phyloP scores from a whole-genome alignment of 1,140 invertebrate genomes.

The Dreissena polymorpha region DNA sequence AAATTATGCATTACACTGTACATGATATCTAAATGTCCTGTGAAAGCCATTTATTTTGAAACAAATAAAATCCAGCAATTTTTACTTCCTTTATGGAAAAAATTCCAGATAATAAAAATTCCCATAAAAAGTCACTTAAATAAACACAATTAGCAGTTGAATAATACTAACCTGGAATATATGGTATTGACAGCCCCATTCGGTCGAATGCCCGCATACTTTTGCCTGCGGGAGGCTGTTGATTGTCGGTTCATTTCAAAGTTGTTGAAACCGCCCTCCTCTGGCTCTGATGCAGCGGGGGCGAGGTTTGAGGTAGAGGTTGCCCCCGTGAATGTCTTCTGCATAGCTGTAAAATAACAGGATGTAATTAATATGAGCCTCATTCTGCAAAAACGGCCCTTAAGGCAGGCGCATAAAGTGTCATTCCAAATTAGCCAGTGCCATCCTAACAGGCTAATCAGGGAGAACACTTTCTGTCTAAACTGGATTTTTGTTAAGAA shows the following conservation, averaged over 20 bases:
- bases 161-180: constrained; percentile 73
- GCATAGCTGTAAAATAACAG: constrained; percentile 42
- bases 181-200: constrained; percentile 68
- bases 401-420: not conserved
- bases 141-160: too few relatives aligned
- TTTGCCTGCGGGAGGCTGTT: constrained; percentile 51
- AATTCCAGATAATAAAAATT: too few relatives aligned
- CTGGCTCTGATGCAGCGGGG: constrained; percentile 77
- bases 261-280: constrained; percentile 81
- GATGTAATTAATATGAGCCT: not conserved
- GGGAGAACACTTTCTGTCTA: too few relatives aligned
- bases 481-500: too few relatives aligned
- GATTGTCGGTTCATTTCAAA: constrained; percentile 78
- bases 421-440: too few relatives aligned
- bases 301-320: constrained; percentile 42
- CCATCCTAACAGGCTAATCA: too few relatives aligned
- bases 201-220: constrained; percentile 57
- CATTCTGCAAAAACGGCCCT: not conserved
- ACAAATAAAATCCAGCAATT: too few relatives aligned
- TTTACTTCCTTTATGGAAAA: too few relatives aligned
- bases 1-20: too few relatives aligned
- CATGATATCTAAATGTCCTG: too few relatives aligned
- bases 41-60: too few relatives aligned
- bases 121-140: too few relatives aligned
- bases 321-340: constrained; percentile 54